These are phyloP conservation scores for Nymphalis polychloros DNA, from an alignment of 2,888 invertebrate genomes.

Conservation along the genomic window DNA sequence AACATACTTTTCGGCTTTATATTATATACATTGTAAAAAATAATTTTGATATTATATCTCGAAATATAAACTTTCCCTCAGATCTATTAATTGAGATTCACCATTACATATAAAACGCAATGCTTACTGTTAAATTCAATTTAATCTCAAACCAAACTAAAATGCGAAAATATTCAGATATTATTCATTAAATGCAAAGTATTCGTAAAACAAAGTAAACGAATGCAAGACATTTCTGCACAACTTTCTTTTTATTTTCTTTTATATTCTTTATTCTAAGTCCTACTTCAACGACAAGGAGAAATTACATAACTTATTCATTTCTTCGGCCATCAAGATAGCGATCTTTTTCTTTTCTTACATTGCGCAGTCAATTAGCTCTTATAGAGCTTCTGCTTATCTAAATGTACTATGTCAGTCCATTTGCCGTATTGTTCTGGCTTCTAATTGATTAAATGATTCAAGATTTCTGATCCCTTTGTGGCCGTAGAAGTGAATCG, in stretches of 20 bases:
- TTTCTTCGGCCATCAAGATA: conserved; percentile 15
- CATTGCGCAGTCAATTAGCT: conserved; percentile 17
- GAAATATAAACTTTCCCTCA: too few species aligned
- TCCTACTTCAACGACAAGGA: conserved; percentile 14
- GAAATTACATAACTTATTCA: conserved; percentile 24
- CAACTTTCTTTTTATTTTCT: conserved; percentile 2
- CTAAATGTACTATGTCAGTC: conserved; percentile 17
- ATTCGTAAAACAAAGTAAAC: conserved; percentile 11
- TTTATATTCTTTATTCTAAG: conserved; percentile 2
- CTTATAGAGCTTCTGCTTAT: conserved; percentile 14
- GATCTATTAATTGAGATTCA: too few species aligned
- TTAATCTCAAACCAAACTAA: background rate
- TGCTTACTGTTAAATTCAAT: background rate
- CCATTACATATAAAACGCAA: too few species aligned
- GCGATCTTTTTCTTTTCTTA: conserved; percentile 23
- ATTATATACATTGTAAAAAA: too few species aligned
- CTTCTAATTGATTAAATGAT: conserved; percentile 38
- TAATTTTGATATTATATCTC: too few species aligned
- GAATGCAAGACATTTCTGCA: conserved; percentile 5
- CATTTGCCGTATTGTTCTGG: conserved; percentile 28
- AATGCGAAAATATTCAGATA: conserved; percentile 7
- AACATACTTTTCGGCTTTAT: too few species aligned
- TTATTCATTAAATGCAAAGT: conserved; percentile 12
- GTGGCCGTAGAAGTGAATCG: conserved; percentile 28
- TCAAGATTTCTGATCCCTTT: conserved; percentile 35